Percentiles rank a stretch among this genome's conserved stretches.
These are phyloP conservation scores for Chauna torquata DNA, from an alignment of 2,113 vertebrate species.

Conservation along the genomic window DNA sequence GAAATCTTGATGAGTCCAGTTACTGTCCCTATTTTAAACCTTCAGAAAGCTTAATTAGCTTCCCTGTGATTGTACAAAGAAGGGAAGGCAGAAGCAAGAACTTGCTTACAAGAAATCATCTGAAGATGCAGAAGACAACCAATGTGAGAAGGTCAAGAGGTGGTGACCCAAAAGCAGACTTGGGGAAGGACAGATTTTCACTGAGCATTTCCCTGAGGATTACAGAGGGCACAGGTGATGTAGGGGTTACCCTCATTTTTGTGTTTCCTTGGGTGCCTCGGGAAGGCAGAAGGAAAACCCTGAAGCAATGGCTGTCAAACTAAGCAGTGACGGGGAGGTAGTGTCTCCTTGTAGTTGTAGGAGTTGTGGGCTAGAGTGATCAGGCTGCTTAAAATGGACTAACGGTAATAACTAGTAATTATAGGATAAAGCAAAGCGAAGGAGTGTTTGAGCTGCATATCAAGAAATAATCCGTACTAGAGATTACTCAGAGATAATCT, in stretches of 20 bases:
- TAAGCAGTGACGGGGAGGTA: not conserved
- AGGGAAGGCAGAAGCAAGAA: not conserved
- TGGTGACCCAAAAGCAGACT: not conserved
- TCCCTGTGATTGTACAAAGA: not conserved
- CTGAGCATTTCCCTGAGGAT: not conserved
- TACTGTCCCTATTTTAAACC: not conserved
- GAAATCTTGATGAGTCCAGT: not conserved
- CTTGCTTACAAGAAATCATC: not conserved
- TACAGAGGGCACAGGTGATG: not conserved
- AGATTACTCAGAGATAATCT: not conserved
- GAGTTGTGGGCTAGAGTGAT: not conserved
- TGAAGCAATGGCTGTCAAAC: rapidly evolving
- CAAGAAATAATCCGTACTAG: not conserved
- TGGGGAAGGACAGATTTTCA: not conserved
- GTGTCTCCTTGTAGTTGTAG: not conserved
- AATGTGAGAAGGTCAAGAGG: not conserved
- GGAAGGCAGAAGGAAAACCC: not conserved
- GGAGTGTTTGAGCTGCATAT: not conserved
- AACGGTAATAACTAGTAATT: not conserved
- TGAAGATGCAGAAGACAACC: not conserved
- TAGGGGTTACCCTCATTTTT: not conserved
- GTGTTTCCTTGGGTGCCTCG: not conserved
- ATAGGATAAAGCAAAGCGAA: not conserved
- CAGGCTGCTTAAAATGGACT: not conserved
- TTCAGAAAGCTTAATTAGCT: not conserved